Percentiles rank a stretch among this genome's conserved stretches.
These are phyloP conservation scores for Solenodon paradoxus DNA, from an alignment of 2,113 vertebrate genomes.

Conservation along the genomic window DNA sequence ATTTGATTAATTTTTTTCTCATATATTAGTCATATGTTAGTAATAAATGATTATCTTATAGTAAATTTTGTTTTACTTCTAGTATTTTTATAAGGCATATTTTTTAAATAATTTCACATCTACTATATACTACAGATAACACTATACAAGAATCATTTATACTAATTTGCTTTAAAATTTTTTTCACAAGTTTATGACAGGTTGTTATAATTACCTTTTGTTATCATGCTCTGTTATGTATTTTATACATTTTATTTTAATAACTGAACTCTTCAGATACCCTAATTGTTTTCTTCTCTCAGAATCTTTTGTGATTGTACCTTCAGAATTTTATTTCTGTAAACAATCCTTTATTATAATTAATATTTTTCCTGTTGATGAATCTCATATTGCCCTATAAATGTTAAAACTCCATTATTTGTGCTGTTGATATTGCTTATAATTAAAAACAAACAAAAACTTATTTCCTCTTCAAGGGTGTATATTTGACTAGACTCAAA, in stretches of 20 bases:
- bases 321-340: neutral
- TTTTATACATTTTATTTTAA: neutral
- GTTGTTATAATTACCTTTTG: neutral
- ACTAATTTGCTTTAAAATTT: neutral
- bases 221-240: neutral
- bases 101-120: neutral
- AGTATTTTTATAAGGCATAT: neutral
- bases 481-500: neutral
- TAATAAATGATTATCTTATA: neutral
- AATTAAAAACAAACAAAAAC: neutral
- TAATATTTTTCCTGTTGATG: neutral
- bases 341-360: neutral
- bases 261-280: neutral
- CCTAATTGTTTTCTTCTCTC: neutral
- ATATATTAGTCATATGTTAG: neutral
- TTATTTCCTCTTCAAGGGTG: neutral
- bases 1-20: neutral
- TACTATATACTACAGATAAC: too few species aligned
- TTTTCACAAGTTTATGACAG: neutral
- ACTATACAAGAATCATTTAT: neutral
- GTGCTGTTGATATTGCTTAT: neutral
- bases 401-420: neutral
- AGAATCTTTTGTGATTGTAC: neutral
- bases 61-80: neutral
- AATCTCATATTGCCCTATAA: neutral